Evolutionary conservation across 2,888 invertebrate species (phyloP).

Genomic region (Sphaeridia pumilis): DNA sequence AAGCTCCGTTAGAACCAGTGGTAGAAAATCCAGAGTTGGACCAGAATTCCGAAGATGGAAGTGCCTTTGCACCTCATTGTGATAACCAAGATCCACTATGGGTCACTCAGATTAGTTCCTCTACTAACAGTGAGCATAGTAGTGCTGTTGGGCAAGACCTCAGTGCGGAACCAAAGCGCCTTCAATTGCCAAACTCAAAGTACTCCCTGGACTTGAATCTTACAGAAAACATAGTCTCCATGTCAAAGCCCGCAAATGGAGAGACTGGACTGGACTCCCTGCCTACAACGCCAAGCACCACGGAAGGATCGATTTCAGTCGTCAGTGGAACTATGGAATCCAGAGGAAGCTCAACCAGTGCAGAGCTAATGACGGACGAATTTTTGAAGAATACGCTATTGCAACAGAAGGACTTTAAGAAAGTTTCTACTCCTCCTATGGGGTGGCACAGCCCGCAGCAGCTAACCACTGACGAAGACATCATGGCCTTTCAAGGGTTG

Average conservation of each 20-base stretch:
- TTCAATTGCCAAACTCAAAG: slow-evolving; percentile 45
- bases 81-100: slow-evolving; percentile 53
- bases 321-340: background rate
- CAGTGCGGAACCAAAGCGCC: slow-evolving; percentile 29
- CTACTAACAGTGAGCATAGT: background rate
- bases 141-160: slow-evolving; percentile 4
- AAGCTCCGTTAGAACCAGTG: slow-evolving; percentile 33
- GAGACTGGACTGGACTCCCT: slow-evolving; percentile 12
- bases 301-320: background rate
- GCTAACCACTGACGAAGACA: slow-evolving; percentile 33
- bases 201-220: slow-evolving; percentile 53
- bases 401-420: slow-evolving; percentile 25
- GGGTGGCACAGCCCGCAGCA: slow-evolving; percentile 35
- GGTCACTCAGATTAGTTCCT: slow-evolving; percentile 48
- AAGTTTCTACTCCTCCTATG: slow-evolving; percentile 19
- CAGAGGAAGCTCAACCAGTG: background rate
- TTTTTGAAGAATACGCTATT: slow-evolving; percentile 33
- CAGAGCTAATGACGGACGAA: slow-evolving; percentile 36
- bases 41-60: slow-evolving; percentile 20
- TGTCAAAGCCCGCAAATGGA: slow-evolving; percentile 35
- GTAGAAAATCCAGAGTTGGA: slow-evolving; percentile 28
- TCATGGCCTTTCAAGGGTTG: slow-evolving; percentile 31
- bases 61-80: slow-evolving; percentile 34
- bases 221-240: slow-evolving; percentile 49
- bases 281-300: too few relatives aligned